Percentiles rank a stretch among this genome's conserved stretches.
These are phyloP conservation scores for Saccopteryx bilineata DNA, from an alignment of 2,113 vertebrate species.

Conservation along the genomic window DNA sequence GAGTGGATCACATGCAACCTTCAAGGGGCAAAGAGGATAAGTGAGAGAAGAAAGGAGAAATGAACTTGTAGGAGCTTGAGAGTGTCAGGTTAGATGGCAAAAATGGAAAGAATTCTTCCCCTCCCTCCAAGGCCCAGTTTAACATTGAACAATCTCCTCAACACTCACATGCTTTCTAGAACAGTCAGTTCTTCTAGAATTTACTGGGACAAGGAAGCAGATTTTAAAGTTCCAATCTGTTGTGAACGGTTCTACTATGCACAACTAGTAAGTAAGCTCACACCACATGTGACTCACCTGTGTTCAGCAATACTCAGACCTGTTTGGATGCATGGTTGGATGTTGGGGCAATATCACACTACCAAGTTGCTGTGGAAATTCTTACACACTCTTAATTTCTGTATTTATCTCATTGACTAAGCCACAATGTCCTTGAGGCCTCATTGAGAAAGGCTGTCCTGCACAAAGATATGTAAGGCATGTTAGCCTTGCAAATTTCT, in stretches of 20 bases:
- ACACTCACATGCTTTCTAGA: neutral
- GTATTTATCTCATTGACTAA: neutral
- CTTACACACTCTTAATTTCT: neutral
- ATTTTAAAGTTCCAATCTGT: neutral
- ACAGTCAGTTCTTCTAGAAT: neutral
- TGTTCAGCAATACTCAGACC: no score
- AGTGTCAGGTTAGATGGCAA: neutral
- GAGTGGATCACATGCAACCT: slow-evolving; percentile 61
- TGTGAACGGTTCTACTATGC: neutral
- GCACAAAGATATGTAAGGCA: neutral
- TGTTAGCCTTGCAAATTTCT: neutral
- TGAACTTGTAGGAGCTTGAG: neutral
- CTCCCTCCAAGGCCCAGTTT: neutral
- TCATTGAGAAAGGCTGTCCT: neutral
- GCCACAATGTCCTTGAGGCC: neutral
- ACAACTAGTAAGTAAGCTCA: neutral
- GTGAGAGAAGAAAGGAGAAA: neutral
- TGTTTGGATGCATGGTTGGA: neutral
- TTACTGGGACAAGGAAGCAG: neutral
- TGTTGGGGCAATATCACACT: neutral
- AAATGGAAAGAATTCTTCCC: neutral
- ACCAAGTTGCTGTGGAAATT: neutral
- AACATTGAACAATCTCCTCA: neutral
- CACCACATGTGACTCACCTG: neutral
- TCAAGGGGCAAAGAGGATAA: neutral